Conservation (phyloP, 2,113 vertebrate species). For the Polypterus bichir region DNA sequence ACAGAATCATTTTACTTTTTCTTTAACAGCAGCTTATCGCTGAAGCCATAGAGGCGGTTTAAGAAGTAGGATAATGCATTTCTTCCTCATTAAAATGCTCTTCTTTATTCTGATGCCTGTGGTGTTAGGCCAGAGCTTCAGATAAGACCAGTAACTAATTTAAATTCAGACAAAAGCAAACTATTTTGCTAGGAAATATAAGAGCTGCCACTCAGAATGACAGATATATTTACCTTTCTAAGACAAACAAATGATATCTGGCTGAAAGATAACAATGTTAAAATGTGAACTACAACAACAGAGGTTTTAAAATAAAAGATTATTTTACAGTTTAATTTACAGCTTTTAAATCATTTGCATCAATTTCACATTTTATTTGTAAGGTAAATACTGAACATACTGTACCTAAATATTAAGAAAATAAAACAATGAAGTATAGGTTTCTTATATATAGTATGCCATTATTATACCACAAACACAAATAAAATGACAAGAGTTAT, state of each 20-base stretch:
- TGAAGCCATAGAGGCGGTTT: not conserved
- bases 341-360: too few relatives aligned
- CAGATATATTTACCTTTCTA: slow-evolving; percentile 7
- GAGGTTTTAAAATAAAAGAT: too few relatives aligned
- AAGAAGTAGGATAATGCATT: slow-evolving; percentile 6
- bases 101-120: slow-evolving; percentile 1
- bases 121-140: not conserved
- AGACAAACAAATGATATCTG: not conserved
- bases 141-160: slow-evolving; percentile 12
- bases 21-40: not conserved
- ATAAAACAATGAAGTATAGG: too few relatives aligned
- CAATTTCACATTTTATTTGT: too few relatives aligned
- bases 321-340: too few relatives aligned
- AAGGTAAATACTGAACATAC: too few relatives aligned
- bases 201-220: slow-evolving; percentile 9
- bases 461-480: too few relatives aligned
- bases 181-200: not conserved
- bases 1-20: too few relatives aligned
- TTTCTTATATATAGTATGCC: too few relatives aligned
- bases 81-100: slow-evolving; percentile 4
- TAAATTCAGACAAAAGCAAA: slow-evolving; percentile 10
- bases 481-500: too few relatives aligned
- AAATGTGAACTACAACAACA: too few relatives aligned
- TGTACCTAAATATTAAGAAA: too few relatives aligned
- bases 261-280: not conserved